A percentile compares a stretch with the other conserved stretches of the same genome.
phyloP scores from a whole-genome alignment of 2,888 invertebrate species.

The Steinernema scapterisci region DNA sequence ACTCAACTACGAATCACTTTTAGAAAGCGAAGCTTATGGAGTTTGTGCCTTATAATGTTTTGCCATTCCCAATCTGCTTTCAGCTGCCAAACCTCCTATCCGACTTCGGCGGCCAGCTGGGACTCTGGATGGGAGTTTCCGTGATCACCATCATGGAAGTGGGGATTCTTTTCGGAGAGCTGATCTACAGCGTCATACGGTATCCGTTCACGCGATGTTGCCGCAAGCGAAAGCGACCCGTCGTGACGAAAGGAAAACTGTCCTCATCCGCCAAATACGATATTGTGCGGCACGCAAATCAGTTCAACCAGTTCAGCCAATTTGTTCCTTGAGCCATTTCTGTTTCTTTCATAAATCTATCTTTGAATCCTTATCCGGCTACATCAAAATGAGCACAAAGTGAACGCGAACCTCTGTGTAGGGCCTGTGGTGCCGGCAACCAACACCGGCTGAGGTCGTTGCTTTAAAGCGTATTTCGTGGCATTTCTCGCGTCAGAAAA shows the following conservation, averaged over 20 bases:
- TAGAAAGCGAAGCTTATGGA: constrained; percentile 63
- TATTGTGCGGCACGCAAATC: constrained; percentile 12
- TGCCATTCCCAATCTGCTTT: neutral
- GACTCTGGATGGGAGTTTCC: constrained; percentile 62
- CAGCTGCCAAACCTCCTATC: constrained; percentile 58
- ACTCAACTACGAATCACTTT: constrained; percentile 62
- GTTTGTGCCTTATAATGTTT: constrained; percentile 33
- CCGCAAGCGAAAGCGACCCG: constrained; percentile 16
- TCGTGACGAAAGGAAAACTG: constrained; percentile 17
- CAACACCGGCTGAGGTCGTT: no score
- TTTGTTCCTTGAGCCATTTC: neutral
- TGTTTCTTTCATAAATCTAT: neutral
- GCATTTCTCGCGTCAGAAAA: no score
- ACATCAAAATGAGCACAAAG: no score
- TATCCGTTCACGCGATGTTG: constrained; percentile 33
- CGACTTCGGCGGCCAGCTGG: constrained; percentile 65
- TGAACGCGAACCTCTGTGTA: no score
- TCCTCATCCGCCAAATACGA: constrained; percentile 8
- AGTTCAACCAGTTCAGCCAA: constrained; percentile 27
- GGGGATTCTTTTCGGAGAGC: constrained; percentile 38
- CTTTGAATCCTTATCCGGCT: no score
- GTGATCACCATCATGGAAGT: constrained; percentile 60
- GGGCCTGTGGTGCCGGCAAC: no score
- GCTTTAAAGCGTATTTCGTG: no score
- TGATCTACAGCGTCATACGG: constrained; percentile 37